phyloP scores from a whole-genome alignment of 1,140 invertebrate genomes.

The Brachionus calyciflorus region DNA sequence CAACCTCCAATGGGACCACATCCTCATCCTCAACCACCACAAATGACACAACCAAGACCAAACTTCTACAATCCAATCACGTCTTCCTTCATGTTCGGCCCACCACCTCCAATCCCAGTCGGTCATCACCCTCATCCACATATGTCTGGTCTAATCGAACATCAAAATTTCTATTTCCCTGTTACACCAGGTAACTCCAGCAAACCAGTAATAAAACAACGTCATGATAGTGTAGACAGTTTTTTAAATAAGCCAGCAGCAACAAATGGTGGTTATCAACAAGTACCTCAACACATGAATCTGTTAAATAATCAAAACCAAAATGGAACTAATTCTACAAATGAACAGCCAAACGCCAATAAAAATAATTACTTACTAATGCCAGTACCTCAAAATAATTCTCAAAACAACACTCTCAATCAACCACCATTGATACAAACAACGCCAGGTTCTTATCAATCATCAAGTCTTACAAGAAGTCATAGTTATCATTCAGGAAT shows the following conservation, averaged over 20 bases:
- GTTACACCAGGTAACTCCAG: not conserved
- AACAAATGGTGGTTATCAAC: not conserved
- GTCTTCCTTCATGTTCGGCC: slow-evolving; percentile 22
- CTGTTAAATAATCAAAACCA: not conserved
- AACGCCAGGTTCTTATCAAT: slow-evolving; percentile 14
- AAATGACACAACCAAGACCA: not conserved
- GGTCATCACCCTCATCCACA: slow-evolving; percentile 4
- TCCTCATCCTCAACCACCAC: not conserved
- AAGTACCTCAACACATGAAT: slow-evolving; percentile 13
- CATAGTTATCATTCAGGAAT: slow-evolving; percentile 33
- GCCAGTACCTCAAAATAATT: slow-evolving; percentile 34
- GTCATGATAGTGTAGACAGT: slow-evolving; percentile 29
- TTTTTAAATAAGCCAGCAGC: not conserved
- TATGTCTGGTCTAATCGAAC: not conserved
- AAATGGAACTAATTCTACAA: not conserved
- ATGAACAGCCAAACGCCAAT: not conserved
- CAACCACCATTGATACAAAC: not conserved
- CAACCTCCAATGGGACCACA: slow-evolving; percentile 4
- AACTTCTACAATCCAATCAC: slow-evolving; percentile 27
- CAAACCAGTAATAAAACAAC: not conserved
- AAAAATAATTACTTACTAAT: slow-evolving; percentile 42
- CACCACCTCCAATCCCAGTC: not conserved
- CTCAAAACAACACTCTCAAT: not conserved
- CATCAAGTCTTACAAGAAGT: not conserved
- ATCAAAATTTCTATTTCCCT: slow-evolving; percentile 9